These are phyloP conservation scores for Cochlearius cochlearius DNA, from an alignment of 2,113 vertebrate genomes.

Conservation along the genomic window DNA sequence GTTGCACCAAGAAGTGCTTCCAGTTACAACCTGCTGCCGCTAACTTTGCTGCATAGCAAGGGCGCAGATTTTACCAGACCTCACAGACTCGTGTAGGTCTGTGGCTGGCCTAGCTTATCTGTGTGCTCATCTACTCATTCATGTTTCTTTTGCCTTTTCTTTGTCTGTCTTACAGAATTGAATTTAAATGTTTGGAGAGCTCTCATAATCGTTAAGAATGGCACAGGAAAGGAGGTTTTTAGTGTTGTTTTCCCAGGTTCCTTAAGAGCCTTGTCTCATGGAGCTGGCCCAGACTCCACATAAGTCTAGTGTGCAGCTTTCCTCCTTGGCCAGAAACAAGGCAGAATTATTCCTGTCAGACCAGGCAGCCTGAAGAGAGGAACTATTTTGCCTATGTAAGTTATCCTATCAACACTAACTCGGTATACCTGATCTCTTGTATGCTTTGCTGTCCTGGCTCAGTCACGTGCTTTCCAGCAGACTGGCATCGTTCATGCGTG, in stretches of 20 bases:
- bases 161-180: not conserved
- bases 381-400: not conserved
- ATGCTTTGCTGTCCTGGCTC: not conserved
- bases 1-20: not conserved
- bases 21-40: not conserved
- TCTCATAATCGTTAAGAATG: not conserved
- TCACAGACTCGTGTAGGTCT: not conserved
- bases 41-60: not conserved
- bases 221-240: not conserved
- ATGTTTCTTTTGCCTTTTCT: not conserved
- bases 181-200: not conserved
- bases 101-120: not conserved
- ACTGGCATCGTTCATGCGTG: not conserved
- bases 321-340: not conserved
- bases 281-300: not conserved
- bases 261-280: not conserved
- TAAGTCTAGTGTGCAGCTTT: not conserved
- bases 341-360: not conserved
- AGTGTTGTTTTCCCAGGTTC: not conserved
- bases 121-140: not conserved
- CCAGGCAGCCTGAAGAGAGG: not conserved
- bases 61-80: not conserved
- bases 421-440: not conserved
- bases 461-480: accelerated
- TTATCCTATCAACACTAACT: not conserved